Evolutionary conservation across 2,888 invertebrate species (phyloP).

Genomic region (Hirtodrosophila cameraria): DNA sequence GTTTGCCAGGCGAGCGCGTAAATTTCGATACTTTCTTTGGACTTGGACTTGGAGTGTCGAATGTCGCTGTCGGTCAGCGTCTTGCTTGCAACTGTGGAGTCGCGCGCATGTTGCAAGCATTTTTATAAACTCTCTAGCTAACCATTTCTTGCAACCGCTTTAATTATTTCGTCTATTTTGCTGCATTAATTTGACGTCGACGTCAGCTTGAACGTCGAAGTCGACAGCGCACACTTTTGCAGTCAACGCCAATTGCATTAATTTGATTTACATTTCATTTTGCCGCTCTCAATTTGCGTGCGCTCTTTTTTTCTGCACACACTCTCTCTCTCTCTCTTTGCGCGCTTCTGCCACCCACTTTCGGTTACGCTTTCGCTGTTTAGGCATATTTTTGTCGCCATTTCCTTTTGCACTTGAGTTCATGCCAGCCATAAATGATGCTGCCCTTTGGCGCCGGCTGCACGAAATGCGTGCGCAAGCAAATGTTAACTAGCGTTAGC

Average conservation of each 20-base stretch:
- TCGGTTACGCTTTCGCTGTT: constrained; percentile 39
- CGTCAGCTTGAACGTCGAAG: constrained; percentile 10
- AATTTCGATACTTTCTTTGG: constrained; percentile 33
- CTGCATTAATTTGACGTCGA: constrained; percentile 63
- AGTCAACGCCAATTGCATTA: constrained; percentile 40
- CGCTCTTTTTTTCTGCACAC: not conserved
- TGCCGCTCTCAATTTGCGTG: constrained; percentile 28
- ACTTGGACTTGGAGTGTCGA: constrained; percentile 18
- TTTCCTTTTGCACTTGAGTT: constrained; percentile 24
- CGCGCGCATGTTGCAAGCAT: constrained; percentile 76
- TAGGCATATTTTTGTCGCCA: constrained; percentile 9
- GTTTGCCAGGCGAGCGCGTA: constrained; percentile 19
- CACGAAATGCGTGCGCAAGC: constrained; percentile 7
- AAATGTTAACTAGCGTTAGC: constrained; percentile 16
- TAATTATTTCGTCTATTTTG: constrained; percentile 74
- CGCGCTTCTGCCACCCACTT: constrained; percentile 5
- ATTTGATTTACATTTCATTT: constrained; percentile 17
- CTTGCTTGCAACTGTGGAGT: constrained; percentile 64
- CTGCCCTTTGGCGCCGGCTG: constrained; percentile 37
- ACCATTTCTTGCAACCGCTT: constrained; percentile 55
- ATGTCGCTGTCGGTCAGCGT: constrained; percentile 51
- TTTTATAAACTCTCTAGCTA: constrained; percentile 73
- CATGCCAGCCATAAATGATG: constrained; percentile 10
- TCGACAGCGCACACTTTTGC: constrained; percentile 13
- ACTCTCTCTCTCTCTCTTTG: not conserved